Conservation (phyloP, 2,797 vertebrate genomes). For the Glyptemys insculpta region DNA sequence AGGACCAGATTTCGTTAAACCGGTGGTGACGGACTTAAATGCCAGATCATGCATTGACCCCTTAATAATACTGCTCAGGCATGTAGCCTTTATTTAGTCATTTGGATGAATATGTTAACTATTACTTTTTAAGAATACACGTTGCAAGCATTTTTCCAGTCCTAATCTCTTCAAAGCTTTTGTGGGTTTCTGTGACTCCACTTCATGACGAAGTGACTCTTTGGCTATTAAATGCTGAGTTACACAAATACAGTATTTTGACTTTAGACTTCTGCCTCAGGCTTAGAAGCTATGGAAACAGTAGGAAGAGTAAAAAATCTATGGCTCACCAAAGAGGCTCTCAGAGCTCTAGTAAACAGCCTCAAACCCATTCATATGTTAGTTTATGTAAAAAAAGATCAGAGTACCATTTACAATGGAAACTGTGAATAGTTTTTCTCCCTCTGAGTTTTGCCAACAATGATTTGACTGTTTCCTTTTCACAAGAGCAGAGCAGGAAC, state of each 20-base stretch:
- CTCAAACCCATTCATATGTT: fast-evolving
- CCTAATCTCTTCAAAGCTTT: not conserved
- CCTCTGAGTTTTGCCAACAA: not conserved
- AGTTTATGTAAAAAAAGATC: not conserved
- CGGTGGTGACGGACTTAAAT: slow-evolving; percentile 22
- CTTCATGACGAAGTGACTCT: not conserved
- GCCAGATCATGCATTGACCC: not conserved
- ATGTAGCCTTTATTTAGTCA: not conserved
- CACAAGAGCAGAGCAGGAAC: not conserved
- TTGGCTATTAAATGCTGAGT: not conserved
- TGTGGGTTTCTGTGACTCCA: not conserved
- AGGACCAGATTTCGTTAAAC: slow-evolving; percentile 3
- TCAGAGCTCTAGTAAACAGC: not conserved
- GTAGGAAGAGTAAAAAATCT: not conserved
- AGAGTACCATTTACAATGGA: not conserved
- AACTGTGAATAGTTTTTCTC: not conserved
- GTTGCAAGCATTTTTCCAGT: not conserved
- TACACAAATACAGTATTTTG: not conserved
- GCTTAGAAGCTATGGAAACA: not conserved
- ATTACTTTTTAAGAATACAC: not conserved
- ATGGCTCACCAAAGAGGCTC: not conserved
- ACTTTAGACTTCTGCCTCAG: not conserved
- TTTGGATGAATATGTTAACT: not conserved
- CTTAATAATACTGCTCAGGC: not conserved
- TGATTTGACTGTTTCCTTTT: not conserved